Conservation (phyloP, 37 sponge, comb jelly and placozoan species). For the Ianthella basta region DNA sequence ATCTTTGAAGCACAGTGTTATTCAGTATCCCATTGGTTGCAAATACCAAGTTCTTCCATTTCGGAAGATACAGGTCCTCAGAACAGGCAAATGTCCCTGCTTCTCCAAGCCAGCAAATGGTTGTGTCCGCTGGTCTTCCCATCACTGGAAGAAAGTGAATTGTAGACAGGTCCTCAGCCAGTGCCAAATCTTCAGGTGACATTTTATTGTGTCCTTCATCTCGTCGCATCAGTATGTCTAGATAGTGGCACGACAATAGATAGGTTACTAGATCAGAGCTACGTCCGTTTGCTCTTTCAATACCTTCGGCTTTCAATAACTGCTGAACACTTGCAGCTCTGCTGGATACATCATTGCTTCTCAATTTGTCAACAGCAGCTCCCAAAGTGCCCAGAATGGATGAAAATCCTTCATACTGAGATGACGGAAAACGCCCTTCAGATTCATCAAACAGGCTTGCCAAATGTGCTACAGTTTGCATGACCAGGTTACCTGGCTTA, state of each 20-base stretch:
- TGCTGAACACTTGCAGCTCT: conserved; percentile 39
- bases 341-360: conserved; percentile 29
- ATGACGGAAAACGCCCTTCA: conserved; percentile 63
- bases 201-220: too few relatives aligned
- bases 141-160: too few relatives aligned
- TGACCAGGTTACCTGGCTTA: conserved; percentile 38
- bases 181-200: not conserved
- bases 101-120: too few relatives aligned
- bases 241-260: not conserved
- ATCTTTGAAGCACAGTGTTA: not conserved
- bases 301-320: not conserved
- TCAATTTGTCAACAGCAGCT: conserved; percentile 32
- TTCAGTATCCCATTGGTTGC: not conserved
- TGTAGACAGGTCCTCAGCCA: not conserved
- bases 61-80: too few relatives aligned
- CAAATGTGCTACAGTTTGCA: conserved; percentile 13
- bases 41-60: not conserved
- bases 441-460: conserved; percentile 24
- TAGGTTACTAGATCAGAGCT: conserved; percentile 26
- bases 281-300: conserved; percentile 34
- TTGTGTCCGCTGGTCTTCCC: too few relatives aligned
- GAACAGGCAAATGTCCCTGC: too few relatives aligned
- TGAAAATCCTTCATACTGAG: not conserved
- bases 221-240: too few relatives aligned
- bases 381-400: conserved; percentile 35